Percentiles rank a stretch among this genome's conserved stretches.
Conservation (phyloP, 2,797 vertebrate genomes). For the Bradypodion pumilum region DNA sequence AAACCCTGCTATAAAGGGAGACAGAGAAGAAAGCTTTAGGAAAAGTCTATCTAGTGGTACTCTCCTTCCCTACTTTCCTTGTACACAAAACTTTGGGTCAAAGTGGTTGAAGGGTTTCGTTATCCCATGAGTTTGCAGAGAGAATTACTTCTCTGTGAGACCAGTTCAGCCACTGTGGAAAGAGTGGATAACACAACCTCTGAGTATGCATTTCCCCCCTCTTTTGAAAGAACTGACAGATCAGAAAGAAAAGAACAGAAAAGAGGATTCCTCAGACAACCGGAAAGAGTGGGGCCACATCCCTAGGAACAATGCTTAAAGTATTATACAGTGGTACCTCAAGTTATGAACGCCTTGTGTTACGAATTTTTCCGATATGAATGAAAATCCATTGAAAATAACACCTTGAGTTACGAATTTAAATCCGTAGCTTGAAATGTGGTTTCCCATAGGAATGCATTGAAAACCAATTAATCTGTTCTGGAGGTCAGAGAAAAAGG, state of each 20-base stretch:
- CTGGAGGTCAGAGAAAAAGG: too few species aligned
- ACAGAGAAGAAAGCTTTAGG: background rate
- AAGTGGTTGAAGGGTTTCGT: background rate
- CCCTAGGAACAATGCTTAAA: background rate
- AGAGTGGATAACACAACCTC: background rate
- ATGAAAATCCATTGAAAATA: too few species aligned
- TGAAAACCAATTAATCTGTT: too few species aligned
- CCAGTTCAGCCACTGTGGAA: background rate
- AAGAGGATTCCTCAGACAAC: background rate
- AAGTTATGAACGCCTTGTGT: too few species aligned
- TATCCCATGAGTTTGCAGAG: background rate
- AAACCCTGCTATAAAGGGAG: background rate
- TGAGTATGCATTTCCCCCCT: background rate
- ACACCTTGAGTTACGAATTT: too few species aligned
- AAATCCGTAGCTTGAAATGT: too few species aligned
- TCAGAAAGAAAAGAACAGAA: background rate
- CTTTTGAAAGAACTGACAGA: background rate
- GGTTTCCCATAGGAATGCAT: too few species aligned
- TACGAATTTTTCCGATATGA: too few species aligned
- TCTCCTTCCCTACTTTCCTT: background rate
- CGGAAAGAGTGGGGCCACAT: background rate
- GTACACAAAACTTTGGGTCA: slow-evolving; percentile 9
- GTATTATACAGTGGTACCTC: background rate
- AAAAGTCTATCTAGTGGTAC: background rate
- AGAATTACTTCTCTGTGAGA: background rate